Conservation (phyloP, 2,113 vertebrate species). For the Tetraodon nigroviridis region DNA sequence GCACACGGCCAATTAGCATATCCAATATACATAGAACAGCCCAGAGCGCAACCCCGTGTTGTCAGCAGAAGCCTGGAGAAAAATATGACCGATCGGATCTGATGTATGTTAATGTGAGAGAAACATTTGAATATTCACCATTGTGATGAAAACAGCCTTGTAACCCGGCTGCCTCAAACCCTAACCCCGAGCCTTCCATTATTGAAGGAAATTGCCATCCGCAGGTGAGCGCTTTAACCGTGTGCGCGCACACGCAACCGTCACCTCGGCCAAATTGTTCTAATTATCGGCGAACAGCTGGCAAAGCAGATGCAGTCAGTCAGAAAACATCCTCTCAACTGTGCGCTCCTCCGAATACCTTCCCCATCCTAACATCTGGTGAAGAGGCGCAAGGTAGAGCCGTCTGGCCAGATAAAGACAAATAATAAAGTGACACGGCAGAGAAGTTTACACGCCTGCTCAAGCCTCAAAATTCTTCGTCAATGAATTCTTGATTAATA, state of each 20-base stretch:
- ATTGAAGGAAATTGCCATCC: not conserved
- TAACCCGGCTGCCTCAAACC: conserved; percentile 17
- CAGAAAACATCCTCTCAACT: not conserved
- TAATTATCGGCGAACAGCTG: too few relatives aligned
- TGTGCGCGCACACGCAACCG: not conserved
- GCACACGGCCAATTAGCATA: conserved; percentile 35
- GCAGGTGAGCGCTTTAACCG: conserved; percentile 11
- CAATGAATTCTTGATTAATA: conserved; percentile 4
- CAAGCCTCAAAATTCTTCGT: too few relatives aligned
- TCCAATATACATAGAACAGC: conserved; percentile 36
- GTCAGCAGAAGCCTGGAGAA: conserved; percentile 34
- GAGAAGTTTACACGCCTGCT: too few relatives aligned
- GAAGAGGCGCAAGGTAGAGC: not conserved
- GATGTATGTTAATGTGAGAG: conserved; percentile 59
- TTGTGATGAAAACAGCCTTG: conserved; percentile 37
- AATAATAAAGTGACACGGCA: not conserved
- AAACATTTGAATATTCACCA: conserved; percentile 59
- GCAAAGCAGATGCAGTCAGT: too few relatives aligned
- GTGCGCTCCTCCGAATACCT: not conserved
- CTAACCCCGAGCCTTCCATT: too few relatives aligned
- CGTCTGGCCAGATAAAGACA: not conserved
- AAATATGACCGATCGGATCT: conserved; percentile 45
- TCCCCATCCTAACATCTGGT: not conserved
- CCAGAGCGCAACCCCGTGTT: conserved; percentile 60
- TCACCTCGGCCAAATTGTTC: not conserved